Evolutionary conservation across 1,140 invertebrate species (phyloP).

Genomic region (Geopemphigus sp.): DNA sequence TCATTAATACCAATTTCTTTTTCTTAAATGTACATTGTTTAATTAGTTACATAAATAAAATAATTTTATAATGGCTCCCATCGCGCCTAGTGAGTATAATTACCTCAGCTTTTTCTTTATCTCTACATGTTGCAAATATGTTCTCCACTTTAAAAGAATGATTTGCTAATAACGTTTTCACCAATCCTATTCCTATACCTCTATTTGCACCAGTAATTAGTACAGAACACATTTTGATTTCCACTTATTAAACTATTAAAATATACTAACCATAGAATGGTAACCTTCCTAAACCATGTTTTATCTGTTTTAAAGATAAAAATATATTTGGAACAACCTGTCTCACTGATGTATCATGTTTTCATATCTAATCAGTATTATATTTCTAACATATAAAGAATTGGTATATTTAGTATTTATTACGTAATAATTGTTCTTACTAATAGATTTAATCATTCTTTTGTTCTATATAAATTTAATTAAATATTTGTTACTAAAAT

Average conservation of each 20-base stretch:
- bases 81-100: slow-evolving; percentile 43
- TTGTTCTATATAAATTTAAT: not conserved
- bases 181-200: slow-evolving; percentile 80
- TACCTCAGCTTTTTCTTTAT: slow-evolving; percentile 61
- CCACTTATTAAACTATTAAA: not conserved
- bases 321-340: not conserved
- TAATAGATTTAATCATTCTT: not conserved
- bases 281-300: not conserved
- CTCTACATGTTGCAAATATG: slow-evolving; percentile 74
- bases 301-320: not conserved
- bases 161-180: slow-evolving; percentile 63
- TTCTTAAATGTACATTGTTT: not conserved
- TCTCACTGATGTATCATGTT: not conserved
- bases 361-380: not conserved
- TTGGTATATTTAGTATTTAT: no score
- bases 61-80: slow-evolving; percentile 31
- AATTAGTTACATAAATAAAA: not conserved
- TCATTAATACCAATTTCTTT: not conserved
- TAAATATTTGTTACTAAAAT: slow-evolving; percentile 7
- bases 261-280: not conserved
- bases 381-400: not conserved
- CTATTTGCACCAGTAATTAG: slow-evolving; percentile 85
- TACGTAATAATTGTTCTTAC: no score
- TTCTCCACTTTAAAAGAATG: slow-evolving; percentile 59
- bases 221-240: slow-evolving; percentile 67